phyloP scores from a whole-genome alignment of 2,113 vertebrate genomes.

The Notarius quadriscutis region DNA sequence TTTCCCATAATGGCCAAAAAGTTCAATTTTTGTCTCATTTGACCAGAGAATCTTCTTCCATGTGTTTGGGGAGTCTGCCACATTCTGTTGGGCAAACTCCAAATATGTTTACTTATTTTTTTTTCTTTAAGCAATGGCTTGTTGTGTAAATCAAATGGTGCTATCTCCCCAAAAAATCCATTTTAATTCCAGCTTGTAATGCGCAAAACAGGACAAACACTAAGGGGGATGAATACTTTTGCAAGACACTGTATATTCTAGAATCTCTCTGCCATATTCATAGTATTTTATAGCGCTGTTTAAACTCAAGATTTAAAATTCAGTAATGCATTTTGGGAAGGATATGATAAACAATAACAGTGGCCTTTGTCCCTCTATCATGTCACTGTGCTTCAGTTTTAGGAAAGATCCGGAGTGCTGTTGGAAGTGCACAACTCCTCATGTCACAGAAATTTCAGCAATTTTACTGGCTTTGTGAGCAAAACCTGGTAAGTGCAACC shows the following conservation, averaged over 20 bases:
- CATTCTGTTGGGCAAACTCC: too few species aligned
- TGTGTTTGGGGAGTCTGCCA: too few species aligned
- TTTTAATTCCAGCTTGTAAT: too few species aligned
- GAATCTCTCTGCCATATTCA: neutral
- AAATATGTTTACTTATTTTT: too few species aligned
- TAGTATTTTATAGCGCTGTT: neutral
- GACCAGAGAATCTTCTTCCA: too few species aligned
- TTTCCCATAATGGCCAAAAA: too few species aligned
- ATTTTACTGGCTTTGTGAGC: conserved; percentile 99
- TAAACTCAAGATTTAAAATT: neutral
- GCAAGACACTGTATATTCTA: neutral
- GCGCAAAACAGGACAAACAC: too few species aligned
- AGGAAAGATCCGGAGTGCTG: conserved; percentile 96
- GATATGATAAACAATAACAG: neutral
- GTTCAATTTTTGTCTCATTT: too few species aligned
- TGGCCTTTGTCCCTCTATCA: neutral
- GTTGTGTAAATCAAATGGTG: too few species aligned
- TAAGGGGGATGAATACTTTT: too few species aligned
- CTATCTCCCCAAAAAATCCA: too few species aligned
- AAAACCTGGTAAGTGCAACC: conserved; percentile 89
- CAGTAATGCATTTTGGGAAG: neutral
- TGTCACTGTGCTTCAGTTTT: conserved; percentile 76
- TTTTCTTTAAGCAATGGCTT: too few species aligned
- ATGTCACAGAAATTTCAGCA: conserved; percentile 99
- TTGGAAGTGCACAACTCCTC: conserved; percentile 96